Conservation (phyloP, 2,113 vertebrate species). For the Aviceda subcristata region DNA sequence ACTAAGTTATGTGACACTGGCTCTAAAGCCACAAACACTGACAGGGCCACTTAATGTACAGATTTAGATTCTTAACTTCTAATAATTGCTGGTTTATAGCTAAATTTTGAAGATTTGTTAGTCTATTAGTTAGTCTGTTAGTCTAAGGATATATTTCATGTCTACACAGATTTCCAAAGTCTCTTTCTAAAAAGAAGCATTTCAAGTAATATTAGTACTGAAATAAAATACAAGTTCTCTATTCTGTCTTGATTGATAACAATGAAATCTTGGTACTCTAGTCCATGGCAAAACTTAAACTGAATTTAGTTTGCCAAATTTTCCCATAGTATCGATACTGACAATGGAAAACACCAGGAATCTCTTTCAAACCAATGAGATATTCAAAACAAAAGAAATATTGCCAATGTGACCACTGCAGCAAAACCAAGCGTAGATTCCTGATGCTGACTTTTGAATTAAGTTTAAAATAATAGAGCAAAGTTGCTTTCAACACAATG, state of each 20-base stretch:
- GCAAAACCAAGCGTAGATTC: background rate
- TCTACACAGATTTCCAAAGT: background rate
- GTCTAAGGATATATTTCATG: background rate
- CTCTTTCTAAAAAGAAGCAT: background rate
- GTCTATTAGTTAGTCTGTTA: background rate
- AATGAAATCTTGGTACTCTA: background rate
- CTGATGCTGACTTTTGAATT: background rate
- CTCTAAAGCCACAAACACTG: background rate
- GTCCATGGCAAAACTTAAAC: background rate
- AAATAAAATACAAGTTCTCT: background rate
- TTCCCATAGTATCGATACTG: background rate
- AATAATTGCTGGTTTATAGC: background rate
- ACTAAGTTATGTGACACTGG: background rate
- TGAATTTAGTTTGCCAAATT: background rate
- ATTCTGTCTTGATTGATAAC: background rate
- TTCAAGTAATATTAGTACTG: slow-evolving; percentile 23
- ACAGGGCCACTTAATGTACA: background rate
- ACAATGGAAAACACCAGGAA: background rate
- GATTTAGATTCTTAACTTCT: background rate
- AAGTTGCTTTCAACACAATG: background rate
- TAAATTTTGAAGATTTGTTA: background rate
- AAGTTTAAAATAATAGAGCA: background rate
- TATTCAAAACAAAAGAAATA: background rate
- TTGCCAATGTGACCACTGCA: background rate
- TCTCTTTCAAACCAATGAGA: background rate